phyloP scores from a whole-genome alignment of 2,797 vertebrate genomes.

The Austrolebias charrua region DNA sequence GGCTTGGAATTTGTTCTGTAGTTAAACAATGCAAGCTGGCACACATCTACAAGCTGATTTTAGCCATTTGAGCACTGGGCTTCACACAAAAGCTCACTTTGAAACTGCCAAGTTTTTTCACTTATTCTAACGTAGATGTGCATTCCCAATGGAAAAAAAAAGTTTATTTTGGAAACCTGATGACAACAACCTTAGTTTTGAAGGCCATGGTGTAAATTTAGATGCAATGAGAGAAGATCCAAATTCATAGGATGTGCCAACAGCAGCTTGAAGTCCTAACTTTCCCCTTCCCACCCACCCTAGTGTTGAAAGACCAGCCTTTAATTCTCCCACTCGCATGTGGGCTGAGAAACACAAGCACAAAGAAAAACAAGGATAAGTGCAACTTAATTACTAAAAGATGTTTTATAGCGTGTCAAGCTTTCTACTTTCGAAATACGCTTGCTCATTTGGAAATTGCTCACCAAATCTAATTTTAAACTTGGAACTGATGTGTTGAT shows the following conservation, averaged over 20 bases:
- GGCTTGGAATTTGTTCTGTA: conserved; percentile 24
- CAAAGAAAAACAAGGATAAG: conserved; percentile 55
- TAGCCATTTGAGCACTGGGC: conserved; percentile 55
- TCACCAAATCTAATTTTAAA: conserved; percentile 3
- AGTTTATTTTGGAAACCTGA: conserved; percentile 83
- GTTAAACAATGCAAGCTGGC: conserved; percentile 53
- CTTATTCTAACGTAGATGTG: conserved; percentile 71
- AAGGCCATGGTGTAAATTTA: conserved; percentile 85
- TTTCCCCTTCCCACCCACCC: conserved; percentile 66
- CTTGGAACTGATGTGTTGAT: conserved; percentile 21
- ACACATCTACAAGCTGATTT: conserved; percentile 40
- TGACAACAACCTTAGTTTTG: conserved; percentile 82
- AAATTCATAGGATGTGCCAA: conserved; percentile 81
- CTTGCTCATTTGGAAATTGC: not conserved
- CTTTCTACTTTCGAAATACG: not conserved
- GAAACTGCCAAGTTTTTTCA: conserved; percentile 75
- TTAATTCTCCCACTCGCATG: conserved; percentile 61
- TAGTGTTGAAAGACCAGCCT: conserved; percentile 71
- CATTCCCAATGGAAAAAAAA: conserved; percentile 67
- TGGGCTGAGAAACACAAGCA: conserved; percentile 48
- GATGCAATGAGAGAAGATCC: conserved; percentile 83
- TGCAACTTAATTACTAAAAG: conserved; percentile 46
- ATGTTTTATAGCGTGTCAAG: conserved; percentile 31
- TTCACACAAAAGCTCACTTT: conserved; percentile 66
- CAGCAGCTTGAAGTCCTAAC: conserved; percentile 70